Base-by-base conservation (phyloP, 2,113 vertebrate species). In the Orientallactaga bullata region DNA sequence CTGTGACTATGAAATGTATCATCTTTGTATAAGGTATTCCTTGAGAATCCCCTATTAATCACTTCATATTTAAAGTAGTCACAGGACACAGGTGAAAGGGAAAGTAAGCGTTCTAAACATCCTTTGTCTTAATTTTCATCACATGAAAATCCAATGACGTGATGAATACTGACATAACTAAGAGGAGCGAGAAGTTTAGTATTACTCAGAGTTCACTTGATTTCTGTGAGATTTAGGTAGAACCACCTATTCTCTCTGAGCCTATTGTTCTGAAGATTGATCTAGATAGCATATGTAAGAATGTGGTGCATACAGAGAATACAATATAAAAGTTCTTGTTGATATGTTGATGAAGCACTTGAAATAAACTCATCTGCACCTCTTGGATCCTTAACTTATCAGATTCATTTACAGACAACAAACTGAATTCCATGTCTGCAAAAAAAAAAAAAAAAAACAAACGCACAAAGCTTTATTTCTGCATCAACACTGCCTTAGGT, bases 371-470 rank as follows among this genome's bases (percentile, higher is more conserved):
- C 20, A 88, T 74, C 88, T 81, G 37, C 9, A n/a, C 81, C 66
- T 71, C 65, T 78, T 73, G 15, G 69, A 47, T 79, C 51, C 42
- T 94, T 87, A 78, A 28, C 60, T 90, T 37, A 80, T 4, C 32
- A 88, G 37, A 73, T 69, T 81, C 72, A 89, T 58, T 86, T 4
- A 69, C 26, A 42, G 26, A 92, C 32, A 13, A 5, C 58, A 89
- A 93, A 77, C 4, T 47, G 13, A 79, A 35, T 72, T 91, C 18
- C n/a, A 74, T 61, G 85, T 81, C 55, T 87, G 13, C 5, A 85
- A 85, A 88, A 83, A 72, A 58, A 26, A 87, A 83, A 72, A 58
- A 26, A 87, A n/a, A n/a, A n/a, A n/a, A n/a, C n/a, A n/a, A n/a
- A 80, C 3, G 4, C 28, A 85, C 26, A 88, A 94, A 95, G 85